These are phyloP conservation scores for Holothuria scabra DNA, from an alignment of 53 echinoderm and acorn worm species.

Conservation along the genomic window DNA sequence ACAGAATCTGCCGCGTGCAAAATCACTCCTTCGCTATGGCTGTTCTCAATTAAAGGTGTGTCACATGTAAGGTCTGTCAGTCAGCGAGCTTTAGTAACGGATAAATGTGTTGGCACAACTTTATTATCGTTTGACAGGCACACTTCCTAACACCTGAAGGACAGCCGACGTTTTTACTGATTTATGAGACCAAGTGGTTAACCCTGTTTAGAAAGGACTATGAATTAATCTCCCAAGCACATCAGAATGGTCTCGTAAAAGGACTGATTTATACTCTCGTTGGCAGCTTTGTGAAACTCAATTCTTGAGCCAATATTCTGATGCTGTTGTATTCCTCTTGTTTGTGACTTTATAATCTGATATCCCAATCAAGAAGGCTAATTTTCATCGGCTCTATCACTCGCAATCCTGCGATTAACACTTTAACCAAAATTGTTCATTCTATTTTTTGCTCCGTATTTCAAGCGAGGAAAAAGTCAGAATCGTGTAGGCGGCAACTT, in stretches of 20 bases:
- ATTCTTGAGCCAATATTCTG: not conserved
- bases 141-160: constrained; percentile 13
- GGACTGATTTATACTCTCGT: constrained; percentile 10
- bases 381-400: no score
- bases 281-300: constrained; percentile 14
- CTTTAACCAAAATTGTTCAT: no score
- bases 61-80: constrained; percentile 26
- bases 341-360: not conserved
- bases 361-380: constrained; percentile 2
- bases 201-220: constrained; percentile 45
- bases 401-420: no score
- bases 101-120: constrained; percentile 47
- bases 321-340: not conserved
- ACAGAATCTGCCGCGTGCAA: no score
- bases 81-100: constrained; percentile 11
- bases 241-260: constrained; percentile 12
- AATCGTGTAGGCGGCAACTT: no score
- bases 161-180: constrained; percentile 19
- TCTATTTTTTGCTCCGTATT: no score
- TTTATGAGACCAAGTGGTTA: constrained; percentile 62
- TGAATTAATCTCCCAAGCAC: constrained; percentile 53
- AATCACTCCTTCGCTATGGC: not conserved
- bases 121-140: constrained; percentile 35
- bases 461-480: no score
- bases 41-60: constrained; percentile 33